Evolutionary conservation across 2,113 vertebrate species (phyloP).

Genomic region (Zosterops japonicus): DNA sequence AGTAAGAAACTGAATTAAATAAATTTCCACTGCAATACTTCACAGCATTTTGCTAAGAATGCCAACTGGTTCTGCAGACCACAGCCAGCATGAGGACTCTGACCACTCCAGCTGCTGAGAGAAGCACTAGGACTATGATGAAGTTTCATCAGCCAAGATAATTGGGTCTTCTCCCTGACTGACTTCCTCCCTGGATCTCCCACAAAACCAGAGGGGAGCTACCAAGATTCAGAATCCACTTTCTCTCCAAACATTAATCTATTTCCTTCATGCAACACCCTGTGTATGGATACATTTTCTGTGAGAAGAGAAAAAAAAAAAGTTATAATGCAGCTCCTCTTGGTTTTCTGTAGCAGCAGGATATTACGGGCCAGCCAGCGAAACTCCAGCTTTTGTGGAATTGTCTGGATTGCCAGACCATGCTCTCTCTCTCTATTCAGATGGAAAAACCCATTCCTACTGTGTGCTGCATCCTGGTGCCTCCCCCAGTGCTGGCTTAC

Average conservation of each 20-base stretch:
- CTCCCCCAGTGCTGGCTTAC: neutral
- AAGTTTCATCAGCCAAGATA: neutral
- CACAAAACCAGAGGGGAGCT: neutral
- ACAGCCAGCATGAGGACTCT: neutral
- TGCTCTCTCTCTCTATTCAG: neutral
- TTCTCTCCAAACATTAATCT: neutral
- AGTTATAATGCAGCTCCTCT: neutral
- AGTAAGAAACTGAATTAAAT: neutral
- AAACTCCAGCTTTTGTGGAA: neutral
- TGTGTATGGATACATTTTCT: neutral
- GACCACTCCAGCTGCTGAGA: neutral
- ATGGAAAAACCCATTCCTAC: neutral
- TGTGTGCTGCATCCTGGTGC: neutral
- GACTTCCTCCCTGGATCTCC: neutral
- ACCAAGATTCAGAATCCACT: neutral
- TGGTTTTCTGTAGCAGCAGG: neutral
- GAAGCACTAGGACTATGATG: neutral
- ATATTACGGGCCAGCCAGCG: neutral
- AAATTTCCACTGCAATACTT: neutral
- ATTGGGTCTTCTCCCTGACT: neutral
- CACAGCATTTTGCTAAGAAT: neutral
- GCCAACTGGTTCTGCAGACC: accelerated
- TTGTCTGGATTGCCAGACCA: neutral
- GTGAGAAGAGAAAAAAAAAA: neutral
- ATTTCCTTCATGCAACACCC: neutral